A percentile compares a stretch with the other conserved stretches of the same genome.
phyloP scores from a whole-genome alignment of 2,113 vertebrate genomes.

The Baryphthengus martii region DNA sequence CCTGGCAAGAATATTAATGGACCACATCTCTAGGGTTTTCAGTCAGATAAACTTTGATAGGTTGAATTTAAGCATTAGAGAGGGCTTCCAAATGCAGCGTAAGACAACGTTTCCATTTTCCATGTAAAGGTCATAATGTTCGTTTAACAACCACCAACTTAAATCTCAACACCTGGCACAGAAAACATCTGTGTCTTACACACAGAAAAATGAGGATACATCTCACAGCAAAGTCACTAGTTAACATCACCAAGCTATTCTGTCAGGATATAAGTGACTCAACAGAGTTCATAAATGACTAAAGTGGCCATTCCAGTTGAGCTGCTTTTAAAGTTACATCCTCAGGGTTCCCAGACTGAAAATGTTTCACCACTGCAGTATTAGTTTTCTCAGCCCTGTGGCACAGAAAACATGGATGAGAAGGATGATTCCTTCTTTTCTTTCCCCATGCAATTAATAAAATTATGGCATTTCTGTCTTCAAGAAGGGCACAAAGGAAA shows the following conservation, averaged over 20 bases:
- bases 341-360: background rate
- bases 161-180: background rate
- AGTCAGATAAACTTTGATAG: background rate
- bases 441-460: background rate
- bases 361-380: background rate
- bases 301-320: background rate
- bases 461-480: background rate
- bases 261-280: background rate
- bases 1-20: background rate
- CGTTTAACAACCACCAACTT: background rate
- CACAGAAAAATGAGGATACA: background rate
- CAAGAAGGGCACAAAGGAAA: background rate
- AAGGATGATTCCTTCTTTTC: background rate
- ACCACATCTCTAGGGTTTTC: background rate
- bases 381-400: background rate
- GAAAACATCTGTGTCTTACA: background rate
- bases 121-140: background rate
- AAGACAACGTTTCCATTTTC: background rate
- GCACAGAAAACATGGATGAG: background rate
- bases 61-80: background rate
- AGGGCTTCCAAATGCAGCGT: background rate
- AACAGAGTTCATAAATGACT: slow-evolving; percentile 8
- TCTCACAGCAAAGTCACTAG: background rate
- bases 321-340: slow-evolving; percentile 4
- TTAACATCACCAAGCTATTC: background rate